Percentiles rank a stretch among this genome's conserved stretches.
These are phyloP conservation scores for Xestoiulus laeticollis DNA, from an alignment of 2,888 invertebrate species.

Conservation along the genomic window DNA sequence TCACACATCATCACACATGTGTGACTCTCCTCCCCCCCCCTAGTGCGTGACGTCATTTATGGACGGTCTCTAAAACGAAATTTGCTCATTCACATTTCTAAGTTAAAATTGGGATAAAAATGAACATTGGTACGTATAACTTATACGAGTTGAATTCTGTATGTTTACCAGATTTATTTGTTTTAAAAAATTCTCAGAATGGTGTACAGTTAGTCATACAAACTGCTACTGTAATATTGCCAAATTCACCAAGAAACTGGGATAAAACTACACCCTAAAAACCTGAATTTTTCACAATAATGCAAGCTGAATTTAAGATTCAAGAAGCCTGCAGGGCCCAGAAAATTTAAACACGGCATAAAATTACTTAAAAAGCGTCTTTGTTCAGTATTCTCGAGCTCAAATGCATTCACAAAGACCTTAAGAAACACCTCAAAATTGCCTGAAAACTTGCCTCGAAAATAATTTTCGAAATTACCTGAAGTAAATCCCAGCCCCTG, in stretches of 20 bases:
- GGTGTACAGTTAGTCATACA: too few species aligned
- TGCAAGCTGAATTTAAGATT: not conserved
- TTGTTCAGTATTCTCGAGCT: not conserved
- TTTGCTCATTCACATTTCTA: too few species aligned
- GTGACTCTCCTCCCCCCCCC: too few species aligned
- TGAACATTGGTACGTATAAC: too few species aligned
- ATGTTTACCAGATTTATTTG: too few species aligned
- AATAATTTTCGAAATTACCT: constrained; percentile 19
- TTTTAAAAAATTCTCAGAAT: too few species aligned
- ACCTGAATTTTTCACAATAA: not conserved
- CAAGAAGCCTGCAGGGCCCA: not conserved
- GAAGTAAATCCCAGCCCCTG: not conserved
- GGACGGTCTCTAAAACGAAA: too few species aligned
- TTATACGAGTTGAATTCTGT: too few species aligned
- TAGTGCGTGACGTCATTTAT: too few species aligned
- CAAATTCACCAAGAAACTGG: not conserved
- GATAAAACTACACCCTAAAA: not conserved
- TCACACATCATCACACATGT: too few species aligned
- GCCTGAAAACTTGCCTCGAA: not conserved
- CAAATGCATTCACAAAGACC: not conserved
- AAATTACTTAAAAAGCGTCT: not conserved
- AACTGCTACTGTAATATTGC: too few species aligned
- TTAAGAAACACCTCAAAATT: not conserved
- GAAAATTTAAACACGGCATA: not conserved
- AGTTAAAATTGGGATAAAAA: too few species aligned